phyloP scores from a whole-genome alignment of 1,140 invertebrate genomes.

The Teleogryllus occipitalis region DNA sequence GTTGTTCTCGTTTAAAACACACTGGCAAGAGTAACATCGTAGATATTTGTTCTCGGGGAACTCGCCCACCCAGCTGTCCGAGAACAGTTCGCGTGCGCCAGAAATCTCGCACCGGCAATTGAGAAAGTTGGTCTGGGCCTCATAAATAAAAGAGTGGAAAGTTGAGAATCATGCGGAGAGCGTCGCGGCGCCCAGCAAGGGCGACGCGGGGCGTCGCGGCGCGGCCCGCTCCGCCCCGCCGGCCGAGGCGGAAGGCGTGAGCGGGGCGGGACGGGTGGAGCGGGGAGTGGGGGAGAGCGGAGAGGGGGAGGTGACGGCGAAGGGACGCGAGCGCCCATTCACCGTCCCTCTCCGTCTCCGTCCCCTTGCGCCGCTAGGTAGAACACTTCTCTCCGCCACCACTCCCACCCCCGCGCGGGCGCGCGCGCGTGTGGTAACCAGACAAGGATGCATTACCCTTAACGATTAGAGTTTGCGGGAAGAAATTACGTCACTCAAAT shows the following conservation, averaged over 20 bases:
- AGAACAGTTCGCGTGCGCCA: neutral
- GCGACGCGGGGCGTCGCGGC: no score
- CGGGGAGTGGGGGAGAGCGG: no score
- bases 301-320: no score
- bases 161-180: neutral
- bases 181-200: no score
- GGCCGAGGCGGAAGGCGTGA: neutral
- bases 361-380: neutral
- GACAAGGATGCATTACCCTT: conserved; percentile 3
- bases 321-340: no score
- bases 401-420: no score
- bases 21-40: neutral
- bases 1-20: neutral
- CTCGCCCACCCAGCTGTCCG: neutral
- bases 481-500: conserved; percentile 5
- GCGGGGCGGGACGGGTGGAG: no score
- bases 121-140: neutral
- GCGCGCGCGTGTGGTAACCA: neutral
- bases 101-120: neutral
- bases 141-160: conserved; percentile 5
- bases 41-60: neutral
- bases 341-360: no score
- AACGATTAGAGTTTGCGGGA: conserved; percentile 3
- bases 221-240: no score
- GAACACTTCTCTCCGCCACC: neutral